Evolutionary conservation across 2,888 invertebrate genomes (phyloP).

Genomic region (Drosophila demipolita): DNA sequence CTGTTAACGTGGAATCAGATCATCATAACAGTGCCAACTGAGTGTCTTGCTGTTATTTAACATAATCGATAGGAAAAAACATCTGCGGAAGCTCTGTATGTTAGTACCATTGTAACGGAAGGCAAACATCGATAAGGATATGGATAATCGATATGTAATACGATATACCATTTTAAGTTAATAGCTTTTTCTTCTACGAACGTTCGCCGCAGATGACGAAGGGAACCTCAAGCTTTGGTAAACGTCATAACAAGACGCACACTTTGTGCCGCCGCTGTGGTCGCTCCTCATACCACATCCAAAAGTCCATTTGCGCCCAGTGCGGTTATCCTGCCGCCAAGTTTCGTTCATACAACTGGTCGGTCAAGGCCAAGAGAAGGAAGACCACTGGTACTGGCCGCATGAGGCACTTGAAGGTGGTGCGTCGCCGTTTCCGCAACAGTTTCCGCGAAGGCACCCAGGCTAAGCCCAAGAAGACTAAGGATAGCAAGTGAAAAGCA

Average conservation of each 20-base stretch:
- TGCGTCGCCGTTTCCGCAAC: conserved; percentile 94
- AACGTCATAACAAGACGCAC: conserved; percentile 99
- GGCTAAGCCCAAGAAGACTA: conserved; percentile 83
- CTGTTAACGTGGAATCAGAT: background rate
- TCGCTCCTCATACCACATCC: conserved; percentile 98
- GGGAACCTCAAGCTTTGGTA: conserved; percentile 99
- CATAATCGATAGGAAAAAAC: conserved; percentile 6
- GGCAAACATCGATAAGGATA: background rate
- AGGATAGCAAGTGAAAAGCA: conserved; percentile 59
- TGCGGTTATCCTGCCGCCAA: conserved; percentile 99
- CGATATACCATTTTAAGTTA: background rate
- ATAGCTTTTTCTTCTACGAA: background rate
- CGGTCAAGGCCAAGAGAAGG: conserved; percentile 99
- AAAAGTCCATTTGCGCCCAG: conserved; percentile 98
- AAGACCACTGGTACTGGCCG: conserved; percentile 99
- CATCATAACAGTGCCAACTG: background rate
- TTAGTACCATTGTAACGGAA: background rate
- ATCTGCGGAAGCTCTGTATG: background rate
- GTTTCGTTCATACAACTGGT: conserved; percentile 99
- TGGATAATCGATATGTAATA: background rate
- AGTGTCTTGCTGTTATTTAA: background rate
- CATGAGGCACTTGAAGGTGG: conserved; percentile 97
- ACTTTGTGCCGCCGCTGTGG: conserved; percentile 99
- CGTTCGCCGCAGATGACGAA: conserved; percentile 89
- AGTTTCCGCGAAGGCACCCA: conserved; percentile 93